Percentiles rank a stretch among this genome's conserved stretches.
Evolutionary conservation across 64 coral and sea anemone genomes (phyloP).

Genomic region (Hydrozoanthus tunicans): DNA sequence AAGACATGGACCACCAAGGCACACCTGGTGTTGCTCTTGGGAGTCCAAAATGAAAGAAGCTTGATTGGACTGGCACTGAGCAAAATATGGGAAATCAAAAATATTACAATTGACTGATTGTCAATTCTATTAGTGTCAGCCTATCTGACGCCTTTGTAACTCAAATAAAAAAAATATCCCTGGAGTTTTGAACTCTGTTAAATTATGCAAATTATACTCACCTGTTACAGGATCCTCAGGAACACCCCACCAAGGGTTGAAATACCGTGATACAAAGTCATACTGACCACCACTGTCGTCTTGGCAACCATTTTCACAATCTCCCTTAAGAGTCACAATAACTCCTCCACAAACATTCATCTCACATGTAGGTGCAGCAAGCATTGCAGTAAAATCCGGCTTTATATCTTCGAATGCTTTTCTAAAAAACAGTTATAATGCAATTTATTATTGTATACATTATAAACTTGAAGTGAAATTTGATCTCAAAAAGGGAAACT

Average conservation of each 20-base stretch:
- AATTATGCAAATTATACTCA: not conserved
- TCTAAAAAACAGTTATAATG: slow-evolving; percentile 23
- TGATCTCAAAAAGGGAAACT: no score
- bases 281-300: slow-evolving; percentile 34
- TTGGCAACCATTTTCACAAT: slow-evolving; percentile 57
- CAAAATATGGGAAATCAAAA: no score
- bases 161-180: no score
- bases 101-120: no score
- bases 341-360: slow-evolving; percentile 65
- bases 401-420: slow-evolving; percentile 63
- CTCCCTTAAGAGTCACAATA: slow-evolving; percentile 80
- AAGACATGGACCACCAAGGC: not conserved
- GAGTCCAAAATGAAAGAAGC: not conserved
- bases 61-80: not conserved
- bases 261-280: slow-evolving; percentile 90
- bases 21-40: not conserved
- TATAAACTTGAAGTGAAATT: no score
- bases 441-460: no score
- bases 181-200: no score
- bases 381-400: slow-evolving; percentile 69
- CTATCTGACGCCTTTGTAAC: no score
- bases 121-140: no score
- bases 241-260: slow-evolving; percentile 80
- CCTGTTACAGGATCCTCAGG: slow-evolving; percentile 90
- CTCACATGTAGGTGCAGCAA: slow-evolving; percentile 36